Base-by-base conservation (phyloP, 2,113 vertebrate species). In the Crocuta crocuta region DNA sequence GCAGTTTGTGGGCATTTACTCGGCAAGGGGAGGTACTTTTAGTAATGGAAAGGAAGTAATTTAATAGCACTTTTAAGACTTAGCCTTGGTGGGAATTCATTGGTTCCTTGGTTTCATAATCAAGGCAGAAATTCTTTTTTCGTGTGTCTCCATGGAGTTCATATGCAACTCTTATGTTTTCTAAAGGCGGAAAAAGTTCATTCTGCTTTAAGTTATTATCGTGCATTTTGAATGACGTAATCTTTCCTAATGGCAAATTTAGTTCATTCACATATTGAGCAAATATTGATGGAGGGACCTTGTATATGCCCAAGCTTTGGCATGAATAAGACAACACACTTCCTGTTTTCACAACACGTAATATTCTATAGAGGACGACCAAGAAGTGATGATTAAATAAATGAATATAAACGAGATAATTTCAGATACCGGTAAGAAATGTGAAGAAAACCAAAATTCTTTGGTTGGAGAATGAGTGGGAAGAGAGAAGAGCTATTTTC, bases 181-280 rank as follows among this genome's bases (percentile, higher is more conserved):
- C 48, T 91, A 88, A 78, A 81, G 61, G 17, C 78, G 31, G 50
- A 33, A 66, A 70, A 89, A n/a, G 24, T 95, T 1, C 9, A 55
- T 65, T 55, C 0, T 6, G 58, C 87, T 80, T 79, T 89, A 99
- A 99, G 99, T 88, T 95, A 97, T 98, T 97, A 99, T 65, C 19
- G 78, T 96, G 39, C 95, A 94, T 74, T 98, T 98, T 97, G 53
- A 96, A 97, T 96, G 39, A 95, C 98, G 98, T 58, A 96, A 87
- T 94, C 97, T 53, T 80, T 65, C 33, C 48, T 53, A 5, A 24
- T 48, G 70, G 50, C 33, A 96, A 55, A 83, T 86, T 45, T 88
- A 53, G 8, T 71, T 70, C 43, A 12, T 45, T 53, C n/a, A 21
- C 13, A 24, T 71, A 65, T 70, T 78, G 28, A 83, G 12, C 23